Base-by-base conservation (phyloP, 2,113 vertebrate genomes). In the Hoplias malabaricus region DNA sequence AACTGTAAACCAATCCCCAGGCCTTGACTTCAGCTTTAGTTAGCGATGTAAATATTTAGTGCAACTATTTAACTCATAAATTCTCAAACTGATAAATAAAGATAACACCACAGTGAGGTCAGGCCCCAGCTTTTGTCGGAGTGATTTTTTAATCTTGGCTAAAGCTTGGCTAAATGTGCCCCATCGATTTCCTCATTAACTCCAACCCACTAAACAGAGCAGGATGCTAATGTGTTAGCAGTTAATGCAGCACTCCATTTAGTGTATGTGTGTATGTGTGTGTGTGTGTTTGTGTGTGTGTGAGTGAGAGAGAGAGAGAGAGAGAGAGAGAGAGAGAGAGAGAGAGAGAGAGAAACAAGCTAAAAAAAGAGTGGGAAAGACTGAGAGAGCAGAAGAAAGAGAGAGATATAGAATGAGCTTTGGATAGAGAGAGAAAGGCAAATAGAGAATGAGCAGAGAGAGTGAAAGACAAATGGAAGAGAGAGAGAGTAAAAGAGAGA, bases 101-200 rank as follows among this genome's bases (percentile, higher is more conserved):
- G 31, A 63, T 36, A 21, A 34, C 6, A 7, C 19, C 33, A n/a
- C 31, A 21, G 2, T 36, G 31, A 63, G 29, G 5, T 61, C 1
- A 61, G 27, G 16, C 6, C 14, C 33, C 16, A 19, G 57, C 7
- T 33, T n/a, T n/a, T 19, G 29, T 34, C 4, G 31, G 29, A 36
- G 19, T 36, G 59, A 36, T 63, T 63, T 34, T n/a, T 33, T 43
- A 43, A 62, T 12, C 63, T 46, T 62, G 34, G 53, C 23, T 83
- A 85, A 84, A 85, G 59, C 80, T 83, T 62, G 78, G 79, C 78
- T 90, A 78, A 89, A 85, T 87, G 83, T 69, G 70, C 57, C n/a
- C 29, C 61, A 93, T 92, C 90, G 92, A 93, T 92, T 90, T 87
- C 54, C 85, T 85, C 84, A 91, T 92, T 92, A 92, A 79, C 81